Percentiles rank a stretch among this genome's conserved stretches.
phyloP scores from a whole-genome alignment of 1,140 invertebrate genomes.

The Zaprionus africanus region DNA sequence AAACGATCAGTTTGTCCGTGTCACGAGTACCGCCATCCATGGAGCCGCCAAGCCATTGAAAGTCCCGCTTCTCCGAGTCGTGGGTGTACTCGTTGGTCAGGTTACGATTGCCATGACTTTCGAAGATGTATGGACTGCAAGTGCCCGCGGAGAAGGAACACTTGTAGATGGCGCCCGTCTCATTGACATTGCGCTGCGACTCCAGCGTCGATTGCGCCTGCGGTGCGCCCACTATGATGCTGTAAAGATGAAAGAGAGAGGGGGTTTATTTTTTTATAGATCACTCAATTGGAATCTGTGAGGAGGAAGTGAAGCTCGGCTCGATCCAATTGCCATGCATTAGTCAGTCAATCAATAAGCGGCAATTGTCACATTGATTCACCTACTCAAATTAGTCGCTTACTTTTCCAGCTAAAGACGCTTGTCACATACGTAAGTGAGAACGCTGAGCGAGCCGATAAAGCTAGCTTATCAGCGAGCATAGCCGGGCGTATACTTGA shows the following conservation, averaged over 20 bases:
- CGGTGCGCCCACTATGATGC: slow-evolving; percentile 80
- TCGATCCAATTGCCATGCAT: slow-evolving; percentile 28
- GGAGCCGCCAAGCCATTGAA: slow-evolving; percentile 78
- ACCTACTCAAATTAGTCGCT: slow-evolving; percentile 33
- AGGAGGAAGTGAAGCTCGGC: background rate
- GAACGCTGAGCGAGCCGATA: slow-evolving; percentile 26
- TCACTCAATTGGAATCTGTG: slow-evolving; percentile 12
- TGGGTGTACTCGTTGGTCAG: slow-evolving; percentile 57
- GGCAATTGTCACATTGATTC: slow-evolving; percentile 22
- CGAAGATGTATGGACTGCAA: slow-evolving; percentile 76
- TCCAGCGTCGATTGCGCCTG: slow-evolving; percentile 80
- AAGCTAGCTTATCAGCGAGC: slow-evolving; percentile 23
- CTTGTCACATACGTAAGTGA: background rate
- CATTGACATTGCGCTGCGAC: slow-evolving; percentile 71
- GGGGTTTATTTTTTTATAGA: background rate
- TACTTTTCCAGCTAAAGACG: slow-evolving; percentile 43
- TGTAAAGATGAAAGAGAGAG: slow-evolving; percentile 20
- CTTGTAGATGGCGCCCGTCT: slow-evolving; percentile 80
- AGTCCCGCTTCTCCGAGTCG: slow-evolving; percentile 69
- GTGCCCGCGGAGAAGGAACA: slow-evolving; percentile 54
- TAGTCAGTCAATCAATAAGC: slow-evolving; percentile 38
- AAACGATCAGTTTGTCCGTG: slow-evolving; percentile 74
- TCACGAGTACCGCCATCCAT: slow-evolving; percentile 80
- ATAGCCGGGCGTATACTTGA: slow-evolving; percentile 41
- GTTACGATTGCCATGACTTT: slow-evolving; percentile 54